Evolutionary conservation across 2,113 vertebrate species (phyloP), one percentile per base, ranked within the genome.

Genomic region (Hippocampus comes): DNA sequence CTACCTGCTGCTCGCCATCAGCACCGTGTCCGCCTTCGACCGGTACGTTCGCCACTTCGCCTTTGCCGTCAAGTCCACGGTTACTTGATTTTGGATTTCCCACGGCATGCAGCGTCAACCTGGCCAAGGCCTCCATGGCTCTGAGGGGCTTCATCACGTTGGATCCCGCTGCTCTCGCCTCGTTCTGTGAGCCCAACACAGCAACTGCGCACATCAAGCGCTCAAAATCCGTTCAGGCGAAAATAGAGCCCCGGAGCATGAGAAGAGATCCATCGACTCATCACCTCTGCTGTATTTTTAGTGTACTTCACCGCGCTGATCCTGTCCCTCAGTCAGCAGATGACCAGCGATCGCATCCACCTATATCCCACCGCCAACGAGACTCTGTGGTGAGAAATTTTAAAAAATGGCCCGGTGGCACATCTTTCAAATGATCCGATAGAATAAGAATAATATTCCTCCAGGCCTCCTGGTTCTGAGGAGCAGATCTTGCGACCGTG

Each of bases 311-410:
- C 93, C 68, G 96, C 97, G 68, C 93, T 99, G 70, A 90, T 93
- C 68, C 91, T 99, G 63, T 96, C 94, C 55, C 91, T 98, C 84
- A 98, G 96, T 89, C 97, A 98, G 83, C 97, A 99, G 84, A 96
- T 95, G 96, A 96, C 96, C 42, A 97, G 95, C 75, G 96, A 98
- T 86, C 95, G 93, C 73, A 96, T 99, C 85, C 93, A 96, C 87
- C 94, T 97, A 48, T 97, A 97, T 74, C 91, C 91, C 1, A 90
- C 91, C 0, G 89, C 91, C 84, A 99, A 99, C 12, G 84, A 90
- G 25, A 92, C 89, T 3, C 90, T 98, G 69, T 97, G 96, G 96
- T 99, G 93, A 91, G 94, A 51, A 9, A 4, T 9, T 18, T 38
- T 0, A 20, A n/a, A 59, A 25, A 34, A 34, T 34, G 9, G 25